phyloP scores from a whole-genome alignment of 1,140 invertebrate genomes.

The Drosophila obscura region DNA sequence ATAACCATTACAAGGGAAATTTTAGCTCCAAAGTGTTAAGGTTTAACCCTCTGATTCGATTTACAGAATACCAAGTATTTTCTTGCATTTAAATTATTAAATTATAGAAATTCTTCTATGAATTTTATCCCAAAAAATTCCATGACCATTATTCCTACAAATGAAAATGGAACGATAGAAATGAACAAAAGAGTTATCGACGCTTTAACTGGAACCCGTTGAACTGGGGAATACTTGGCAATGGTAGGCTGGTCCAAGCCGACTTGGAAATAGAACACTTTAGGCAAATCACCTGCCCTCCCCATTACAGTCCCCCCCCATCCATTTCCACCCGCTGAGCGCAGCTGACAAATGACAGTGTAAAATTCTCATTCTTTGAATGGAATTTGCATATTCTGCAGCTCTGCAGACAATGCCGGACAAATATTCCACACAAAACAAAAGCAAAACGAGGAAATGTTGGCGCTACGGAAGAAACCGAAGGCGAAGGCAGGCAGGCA shows the following conservation, averaged over 20 bases:
- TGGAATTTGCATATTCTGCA: constrained; percentile 56
- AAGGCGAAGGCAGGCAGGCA: constrained; percentile 10
- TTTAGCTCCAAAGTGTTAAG: too few species aligned
- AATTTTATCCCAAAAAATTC: background rate
- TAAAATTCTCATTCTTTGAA: constrained; percentile 49
- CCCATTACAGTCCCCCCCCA: background rate
- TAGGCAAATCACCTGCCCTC: too few species aligned
- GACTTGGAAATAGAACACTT: too few species aligned
- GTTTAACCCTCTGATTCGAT: too few species aligned
- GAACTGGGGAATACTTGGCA: too few species aligned
- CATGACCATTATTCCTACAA: background rate
- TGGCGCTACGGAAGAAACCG: constrained; percentile 62
- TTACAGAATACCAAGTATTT: too few species aligned
- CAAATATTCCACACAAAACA: constrained; percentile 5
- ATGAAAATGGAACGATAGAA: constrained; percentile 1
- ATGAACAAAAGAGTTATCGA: too few species aligned
- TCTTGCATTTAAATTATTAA: too few species aligned
- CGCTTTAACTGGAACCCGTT: too few species aligned
- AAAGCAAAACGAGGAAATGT: constrained; percentile 10
- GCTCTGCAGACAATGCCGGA: constrained; percentile 20
- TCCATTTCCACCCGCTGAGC: constrained; percentile 1
- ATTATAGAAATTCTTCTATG: background rate
- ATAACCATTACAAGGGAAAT: too few species aligned
- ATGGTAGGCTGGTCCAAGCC: too few species aligned
- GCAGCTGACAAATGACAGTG: constrained; percentile 35